Percentiles rank a stretch among this genome's conserved stretches.
Evolutionary conservation across 2,888 invertebrate genomes (phyloP).

Genomic region (Aethes cnicana): DNA sequence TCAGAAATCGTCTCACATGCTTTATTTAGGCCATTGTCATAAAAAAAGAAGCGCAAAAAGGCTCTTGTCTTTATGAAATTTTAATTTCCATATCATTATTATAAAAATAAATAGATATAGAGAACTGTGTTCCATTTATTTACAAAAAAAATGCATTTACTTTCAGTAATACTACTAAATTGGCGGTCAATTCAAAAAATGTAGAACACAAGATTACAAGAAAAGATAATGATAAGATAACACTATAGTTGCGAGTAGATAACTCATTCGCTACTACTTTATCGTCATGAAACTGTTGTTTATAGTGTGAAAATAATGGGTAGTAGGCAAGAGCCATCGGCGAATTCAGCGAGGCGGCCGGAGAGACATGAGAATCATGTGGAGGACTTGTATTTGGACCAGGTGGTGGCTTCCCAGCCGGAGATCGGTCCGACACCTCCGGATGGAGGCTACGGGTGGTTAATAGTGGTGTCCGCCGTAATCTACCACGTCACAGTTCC

Average conservation of each 20-base stretch:
- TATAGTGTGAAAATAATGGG: constrained; percentile 61
- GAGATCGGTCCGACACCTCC: constrained; percentile 86
- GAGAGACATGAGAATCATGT: constrained; percentile 51
- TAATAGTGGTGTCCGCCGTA: constrained; percentile 82
- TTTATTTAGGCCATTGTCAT: constrained; percentile 1
- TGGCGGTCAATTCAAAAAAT: constrained; percentile 71
- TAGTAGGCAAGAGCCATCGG: constrained; percentile 45
- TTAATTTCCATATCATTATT: too few species aligned
- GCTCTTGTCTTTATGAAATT: too few species aligned
- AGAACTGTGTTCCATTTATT: too few species aligned
- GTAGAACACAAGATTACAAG: constrained; percentile 69
- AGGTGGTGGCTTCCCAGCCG: constrained; percentile 84
- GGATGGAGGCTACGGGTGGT: constrained; percentile 86
- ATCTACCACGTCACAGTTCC: constrained; percentile 84
- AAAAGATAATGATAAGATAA: constrained; percentile 78
- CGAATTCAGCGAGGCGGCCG: constrained; percentile 37
- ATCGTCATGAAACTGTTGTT: constrained; percentile 68
- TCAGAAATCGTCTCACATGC: constrained; percentile 42
- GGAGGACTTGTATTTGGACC: constrained; percentile 78
- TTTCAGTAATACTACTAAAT: constrained; percentile 10
- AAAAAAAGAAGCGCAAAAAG: neutral
- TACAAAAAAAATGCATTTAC: neutral
- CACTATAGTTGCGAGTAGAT: constrained; percentile 63
- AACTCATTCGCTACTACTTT: constrained; percentile 55
- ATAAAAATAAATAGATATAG: too few species aligned